A percentile compares a stretch with the other conserved stretches of the same genome.
phyloP scores from a whole-genome alignment of 2,888 invertebrate species.

The Rhagophthalmus giganteus region DNA sequence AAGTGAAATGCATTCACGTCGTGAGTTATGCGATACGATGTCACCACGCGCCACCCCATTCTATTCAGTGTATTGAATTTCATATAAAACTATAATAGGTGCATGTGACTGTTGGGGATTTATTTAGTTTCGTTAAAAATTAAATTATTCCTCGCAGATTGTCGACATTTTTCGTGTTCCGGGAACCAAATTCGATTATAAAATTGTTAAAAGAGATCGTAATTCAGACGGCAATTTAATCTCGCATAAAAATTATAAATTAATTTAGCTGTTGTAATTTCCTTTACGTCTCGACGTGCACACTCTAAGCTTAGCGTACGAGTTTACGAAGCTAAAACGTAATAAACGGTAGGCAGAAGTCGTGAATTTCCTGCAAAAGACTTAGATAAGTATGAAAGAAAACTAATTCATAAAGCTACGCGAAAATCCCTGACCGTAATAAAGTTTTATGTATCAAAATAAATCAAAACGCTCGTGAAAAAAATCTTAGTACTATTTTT shows the following conservation, averaged over 20 bases:
- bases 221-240: slow-evolving; percentile 14
- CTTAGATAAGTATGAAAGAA: slow-evolving; percentile 37
- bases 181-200: slow-evolving; percentile 3
- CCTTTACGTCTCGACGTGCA: slow-evolving; percentile 3
- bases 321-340: slow-evolving; percentile 14
- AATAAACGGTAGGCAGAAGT: slow-evolving; percentile 18
- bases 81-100: slow-evolving; percentile 35
- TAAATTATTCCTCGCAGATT: slow-evolving; percentile 2
- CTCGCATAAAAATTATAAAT: slow-evolving; percentile 21
- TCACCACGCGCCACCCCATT: slow-evolving; percentile 43
- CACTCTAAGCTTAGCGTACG: slow-evolving; percentile 9
- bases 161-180: not conserved
- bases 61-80: slow-evolving; percentile 49
- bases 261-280: slow-evolving; percentile 19
- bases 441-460: slow-evolving; percentile 43
- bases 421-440: slow-evolving; percentile 42
- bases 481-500: slow-evolving; percentile 35
- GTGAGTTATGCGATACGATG: slow-evolving; percentile 48
- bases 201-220: slow-evolving; percentile 10
- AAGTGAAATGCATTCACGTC: slow-evolving; percentile 44
- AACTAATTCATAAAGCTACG: slow-evolving; percentile 44
- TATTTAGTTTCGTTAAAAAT: slow-evolving; percentile 24
- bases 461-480: slow-evolving; percentile 42
- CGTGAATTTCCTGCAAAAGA: slow-evolving; percentile 35
- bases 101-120: slow-evolving; percentile 31